Base-by-base conservation (phyloP, 2,113 vertebrate genomes). In the Phalacrocorax aristotelis region DNA sequence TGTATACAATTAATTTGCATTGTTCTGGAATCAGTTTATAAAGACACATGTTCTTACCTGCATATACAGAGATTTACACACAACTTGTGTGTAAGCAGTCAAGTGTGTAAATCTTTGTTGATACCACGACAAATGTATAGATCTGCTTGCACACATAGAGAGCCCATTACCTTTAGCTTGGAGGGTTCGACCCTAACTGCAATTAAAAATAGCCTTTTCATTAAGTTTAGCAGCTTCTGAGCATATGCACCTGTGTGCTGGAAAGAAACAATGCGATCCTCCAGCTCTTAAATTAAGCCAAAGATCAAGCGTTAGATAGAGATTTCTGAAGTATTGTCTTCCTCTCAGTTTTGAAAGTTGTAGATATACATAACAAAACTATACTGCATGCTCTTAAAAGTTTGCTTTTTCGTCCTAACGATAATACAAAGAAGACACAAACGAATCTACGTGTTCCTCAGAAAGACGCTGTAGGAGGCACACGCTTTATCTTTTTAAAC, bases 401-500 rank as follows among this genome's bases (percentile, higher is more conserved):
- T 87, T 93, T 44, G 13, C 13, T 20, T 76, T 83, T 38, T 46
- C 57, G 49, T 65, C 42, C 61, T 7, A 34, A 14, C n/a, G 32
- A 1, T 0, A 22, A 0, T 15, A 10, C 30, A 62, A 70, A 46
- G 66, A 57, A 38, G 26, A 36, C 60, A 23, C 2, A 57, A 40
- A 11, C 40, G 27, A 6, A 79, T 9, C 68, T 15, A 4, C 0
- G 36, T 14, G 20, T 1, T 60, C 44, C 52, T 25, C 44, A 16
- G 29, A 15, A 54, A 48, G 29, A 20, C 42, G 5, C 7, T 1
- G 25, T 3, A 32, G 23, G 15, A 16, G 36, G 76, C 2, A 38
- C 30, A 8, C 0, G 3, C 54, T 51, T 29, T 3, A 2, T 1
- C 18, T 36, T 23, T 16, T 26, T 2, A 5, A 66, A 21, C 29